These are phyloP conservation scores for Globicephala melas DNA, from an alignment of 2,113 vertebrate species.

Conservation along the genomic window DNA sequence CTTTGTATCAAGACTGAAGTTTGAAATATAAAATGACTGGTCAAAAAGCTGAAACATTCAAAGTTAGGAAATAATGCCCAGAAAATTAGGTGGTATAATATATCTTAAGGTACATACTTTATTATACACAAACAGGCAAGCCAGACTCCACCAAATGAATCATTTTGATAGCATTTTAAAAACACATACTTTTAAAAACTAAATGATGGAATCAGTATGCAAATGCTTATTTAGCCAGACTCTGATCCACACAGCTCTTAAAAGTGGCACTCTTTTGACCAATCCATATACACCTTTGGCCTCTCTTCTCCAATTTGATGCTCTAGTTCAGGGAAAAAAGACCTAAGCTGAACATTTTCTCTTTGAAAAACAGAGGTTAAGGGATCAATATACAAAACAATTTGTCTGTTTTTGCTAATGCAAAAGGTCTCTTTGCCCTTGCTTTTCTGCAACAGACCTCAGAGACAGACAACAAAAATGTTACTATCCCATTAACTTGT, in stretches of 20 bases:
- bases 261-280: background rate
- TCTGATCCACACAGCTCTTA: background rate
- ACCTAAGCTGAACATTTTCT: background rate
- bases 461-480: constrained; percentile 41
- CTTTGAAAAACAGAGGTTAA: constrained; percentile 34
- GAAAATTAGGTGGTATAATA: constrained; percentile 46
- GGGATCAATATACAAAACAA: background rate
- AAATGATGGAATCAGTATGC: background rate
- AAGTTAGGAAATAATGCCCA: constrained; percentile 57
- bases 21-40: constrained; percentile 27
- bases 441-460: constrained; percentile 33
- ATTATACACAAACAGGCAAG: constrained; percentile 46
- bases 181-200: constrained; percentile 26
- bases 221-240: constrained; percentile 16
- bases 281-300: background rate
- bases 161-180: constrained; percentile 44
- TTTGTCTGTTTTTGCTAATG: background rate
- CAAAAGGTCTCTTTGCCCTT: background rate
- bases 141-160: constrained; percentile 37
- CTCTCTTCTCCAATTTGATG: background rate
- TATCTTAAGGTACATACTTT: constrained; percentile 39
- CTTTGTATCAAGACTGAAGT: background rate
- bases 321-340: background rate
- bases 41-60: constrained; percentile 17
- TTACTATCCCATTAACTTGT: background rate